Evolutionary conservation across 2,888 invertebrate genomes (phyloP).

Genomic region (Parascotia fuliginaria): DNA sequence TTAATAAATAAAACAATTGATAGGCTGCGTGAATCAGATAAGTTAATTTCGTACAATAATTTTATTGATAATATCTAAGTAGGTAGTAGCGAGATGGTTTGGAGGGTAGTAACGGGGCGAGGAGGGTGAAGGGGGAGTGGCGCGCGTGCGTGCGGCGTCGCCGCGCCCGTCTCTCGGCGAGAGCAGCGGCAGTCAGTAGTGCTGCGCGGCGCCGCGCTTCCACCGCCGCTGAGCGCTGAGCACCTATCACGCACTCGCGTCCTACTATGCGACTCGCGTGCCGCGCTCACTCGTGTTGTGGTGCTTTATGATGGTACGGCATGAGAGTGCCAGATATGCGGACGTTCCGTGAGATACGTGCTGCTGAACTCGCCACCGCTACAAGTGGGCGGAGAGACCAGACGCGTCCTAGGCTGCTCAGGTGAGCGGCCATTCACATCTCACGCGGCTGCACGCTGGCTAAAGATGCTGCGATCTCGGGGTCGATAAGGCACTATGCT

Average conservation of each 20-base stretch:
- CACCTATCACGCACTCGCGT: constrained; percentile 48
- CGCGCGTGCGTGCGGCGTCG: constrained; percentile 72
- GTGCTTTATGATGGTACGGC: constrained; percentile 83
- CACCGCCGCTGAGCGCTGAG: constrained; percentile 48
- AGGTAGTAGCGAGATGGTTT: constrained; percentile 79
- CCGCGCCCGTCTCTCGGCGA: constrained; percentile 67
- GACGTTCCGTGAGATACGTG: constrained; percentile 79
- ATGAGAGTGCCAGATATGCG: constrained; percentile 81
- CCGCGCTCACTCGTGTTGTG: constrained; percentile 77
- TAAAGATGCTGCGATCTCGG: constrained; percentile 71
- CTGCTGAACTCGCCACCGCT: constrained; percentile 66
- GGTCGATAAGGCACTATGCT: constrained; percentile 72
- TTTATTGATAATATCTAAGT: constrained; percentile 85
- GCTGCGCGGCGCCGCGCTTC: constrained; percentile 68
- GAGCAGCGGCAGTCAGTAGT: constrained; percentile 64
- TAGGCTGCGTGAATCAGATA: constrained; percentile 64
- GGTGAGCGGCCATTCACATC: constrained; percentile 78
- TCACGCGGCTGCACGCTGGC: constrained; percentile 61
- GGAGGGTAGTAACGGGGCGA: constrained; percentile 54
- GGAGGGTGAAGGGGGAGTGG: constrained; percentile 48
- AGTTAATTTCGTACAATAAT: constrained; percentile 79
- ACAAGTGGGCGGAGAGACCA: constrained; percentile 81
- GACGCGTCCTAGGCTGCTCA: constrained; percentile 74
- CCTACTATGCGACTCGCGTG: constrained; percentile 74
- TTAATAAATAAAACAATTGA: constrained; percentile 60